Percentiles rank a stretch among this genome's conserved stretches.
phyloP scores from a whole-genome alignment of 2,888 invertebrate genomes.

The Conus canariensis region DNA sequence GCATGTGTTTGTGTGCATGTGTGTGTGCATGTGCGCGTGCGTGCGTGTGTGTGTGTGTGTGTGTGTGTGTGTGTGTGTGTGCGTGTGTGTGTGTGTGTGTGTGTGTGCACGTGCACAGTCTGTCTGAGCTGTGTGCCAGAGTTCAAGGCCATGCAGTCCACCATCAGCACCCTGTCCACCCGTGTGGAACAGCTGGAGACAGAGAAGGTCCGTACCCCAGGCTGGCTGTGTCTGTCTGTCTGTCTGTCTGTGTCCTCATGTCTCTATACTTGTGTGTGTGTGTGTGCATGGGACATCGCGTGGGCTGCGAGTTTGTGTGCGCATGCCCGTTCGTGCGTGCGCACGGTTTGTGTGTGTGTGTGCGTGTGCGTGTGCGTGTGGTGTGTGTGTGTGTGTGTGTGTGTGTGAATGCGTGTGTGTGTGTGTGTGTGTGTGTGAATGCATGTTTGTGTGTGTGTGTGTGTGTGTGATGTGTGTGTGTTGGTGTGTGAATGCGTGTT shows the following conservation, averaged over 20 bases:
- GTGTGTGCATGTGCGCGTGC: background rate
- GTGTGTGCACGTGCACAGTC: slow-evolving; percentile 27
- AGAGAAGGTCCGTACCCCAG: slow-evolving; percentile 45
- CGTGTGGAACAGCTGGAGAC: slow-evolving; percentile 47
- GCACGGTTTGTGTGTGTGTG: background rate
- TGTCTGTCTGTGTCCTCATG: too few relatives aligned
- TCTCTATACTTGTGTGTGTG: background rate
- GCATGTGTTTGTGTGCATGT: background rate
- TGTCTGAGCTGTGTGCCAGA: slow-evolving; percentile 40
- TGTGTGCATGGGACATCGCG: background rate
- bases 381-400: slow-evolving; percentile 11
- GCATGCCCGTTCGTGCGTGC: too few relatives aligned
- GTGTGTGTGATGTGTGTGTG: slow-evolving; percentile 20
- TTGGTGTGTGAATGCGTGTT: background rate
- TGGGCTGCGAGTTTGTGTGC: background rate
- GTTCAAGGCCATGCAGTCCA: slow-evolving; percentile 45
- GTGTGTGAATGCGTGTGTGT: slow-evolving; percentile 11
- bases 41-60: slow-evolving; percentile 13
- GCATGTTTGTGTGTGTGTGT: slow-evolving; percentile 24
- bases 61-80: slow-evolving; percentile 3
- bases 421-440: slow-evolving; percentile 26
- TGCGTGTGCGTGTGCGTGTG: background rate
- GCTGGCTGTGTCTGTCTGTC: too few relatives aligned
- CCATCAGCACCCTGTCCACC: slow-evolving; percentile 37
- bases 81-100: background rate